Base-by-base conservation (phyloP, 2,113 vertebrate genomes). In the Desmodus rotundus region DNA sequence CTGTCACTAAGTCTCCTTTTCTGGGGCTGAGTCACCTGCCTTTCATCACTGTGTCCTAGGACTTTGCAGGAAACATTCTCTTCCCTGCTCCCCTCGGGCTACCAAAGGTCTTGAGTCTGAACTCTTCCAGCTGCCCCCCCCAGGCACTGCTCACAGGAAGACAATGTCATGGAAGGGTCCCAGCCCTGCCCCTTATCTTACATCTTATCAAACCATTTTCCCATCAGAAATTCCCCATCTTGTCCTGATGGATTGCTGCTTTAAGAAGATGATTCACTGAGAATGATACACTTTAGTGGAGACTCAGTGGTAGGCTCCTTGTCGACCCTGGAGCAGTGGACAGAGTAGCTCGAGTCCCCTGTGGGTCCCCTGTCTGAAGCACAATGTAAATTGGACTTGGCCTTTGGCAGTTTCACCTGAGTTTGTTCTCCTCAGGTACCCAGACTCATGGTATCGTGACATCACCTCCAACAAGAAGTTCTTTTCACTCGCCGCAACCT, bases 391-490 rank as follows among this genome's bases (percentile, higher is more conserved):
- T 15, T 36, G 52, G 36, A 31, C 56, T 61, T 58, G 91, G 67
- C 28, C 33, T 47, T 13, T 17, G 28, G 73, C 28, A 0, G 20
- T 14, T 90, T 91, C 61, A 67, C 45, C 13, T 70, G 20, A 9
- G 61, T 89, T 52, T 72, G 3, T 85, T 94, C 78, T 45, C 68
- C 83, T 52, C 98, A 99, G 99, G 98, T 99, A 99, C 98, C 99
- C 99, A 98, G 99, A 99, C 99, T 99, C 99, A 98, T 99, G 99
- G 99, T 99, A 99, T 98, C 99, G 99, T 98, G 99, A 99, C 92
- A 99, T 99, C 98, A 99, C 99, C 70, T 99, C 99, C 98, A 99
- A 99, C 99, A 99, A 99, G 98, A 99, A 99, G 98, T 99, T 99
- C 98, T 99, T 99, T 98, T 99, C 99, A 92, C 99, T 99, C 7